Evolutionary conservation across 2,113 vertebrate species (phyloP), one percentile per base, ranked within the genome.

Genomic region (Toxotes jaculatrix): DNA sequence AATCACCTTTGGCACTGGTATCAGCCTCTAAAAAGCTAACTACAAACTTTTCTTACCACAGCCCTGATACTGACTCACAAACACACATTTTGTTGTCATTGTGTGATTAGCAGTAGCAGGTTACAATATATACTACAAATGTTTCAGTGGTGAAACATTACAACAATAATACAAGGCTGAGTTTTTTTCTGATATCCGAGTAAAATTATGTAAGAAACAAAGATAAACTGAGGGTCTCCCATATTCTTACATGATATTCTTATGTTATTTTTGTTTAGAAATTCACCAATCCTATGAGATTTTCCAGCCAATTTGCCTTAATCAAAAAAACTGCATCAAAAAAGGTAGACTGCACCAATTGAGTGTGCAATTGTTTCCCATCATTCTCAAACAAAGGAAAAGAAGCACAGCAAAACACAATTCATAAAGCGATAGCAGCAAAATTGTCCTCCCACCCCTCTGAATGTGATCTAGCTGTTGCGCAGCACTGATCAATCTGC

Each of bases 401-500:
- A 66, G n/a, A 61, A 66, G 51, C 51, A 56, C 12, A 56, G 23
- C n/a, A 77, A 65, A 34, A 70, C 12, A 62, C 34, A 71, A 77
- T 80, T 80, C 23, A 55, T 38, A 9, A 67, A 80, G 68, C n/a
- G 1, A 49, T 6, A 23, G 34, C 55, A n/a, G 62, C 49, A 53
- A 62, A 65, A 78, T 7, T 47, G 63, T 51, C 60, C 55, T 62
- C n/a, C 47, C 23, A 6, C 43, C 40, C 38, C 56, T 56, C 32
- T 75, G 14, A 42, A 2, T 71, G 51, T 19, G 21, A 66, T 59
- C 59, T 32, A 27, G 12, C 42, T 57, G 63, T 56, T 49, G 53
- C 21, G 23, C 45, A 62, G 42, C 55, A 57, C 42, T 43, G 74
- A 83, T 83, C 53, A 56, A 78, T 83, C 65, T 82, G 71, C 40